Evolutionary conservation across 2,888 invertebrate species (phyloP).

Genomic region (Drosophila paranaensis): DNA sequence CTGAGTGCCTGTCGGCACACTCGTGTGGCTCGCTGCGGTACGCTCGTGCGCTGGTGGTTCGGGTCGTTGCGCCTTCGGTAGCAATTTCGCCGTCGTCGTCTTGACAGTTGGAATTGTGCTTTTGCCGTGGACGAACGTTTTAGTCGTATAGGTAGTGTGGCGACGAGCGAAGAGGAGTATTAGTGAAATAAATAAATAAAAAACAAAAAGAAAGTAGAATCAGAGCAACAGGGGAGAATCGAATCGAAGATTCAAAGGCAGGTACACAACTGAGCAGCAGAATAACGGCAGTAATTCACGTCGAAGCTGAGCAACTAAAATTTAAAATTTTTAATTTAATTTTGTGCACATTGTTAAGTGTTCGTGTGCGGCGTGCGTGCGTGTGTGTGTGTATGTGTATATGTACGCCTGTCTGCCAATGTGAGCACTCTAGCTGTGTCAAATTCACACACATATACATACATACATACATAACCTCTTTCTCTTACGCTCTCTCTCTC

Average conservation of each 20-base stretch:
- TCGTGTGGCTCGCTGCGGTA: neutral
- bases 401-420: conserved; percentile 10
- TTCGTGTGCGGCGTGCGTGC: conserved; percentile 31
- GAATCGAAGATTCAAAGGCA: conserved; percentile 22
- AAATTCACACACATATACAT: conserved; percentile 15
- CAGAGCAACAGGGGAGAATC: conserved; percentile 26
- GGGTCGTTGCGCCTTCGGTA: conserved; percentile 33
- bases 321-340: conserved; percentile 68
- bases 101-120: conserved; percentile 73
- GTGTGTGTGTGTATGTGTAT: conserved; percentile 26
- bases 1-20: conserved; percentile 8
- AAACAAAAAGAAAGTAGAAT: conserved; percentile 40
- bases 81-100: conserved; percentile 52
- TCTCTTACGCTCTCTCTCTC: neutral
- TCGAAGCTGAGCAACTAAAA: conserved; percentile 51
- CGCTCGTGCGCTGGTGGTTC: conserved; percentile 20
- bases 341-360: conserved; percentile 42
- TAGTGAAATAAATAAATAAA: conserved; percentile 8
- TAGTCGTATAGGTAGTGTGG: conserved; percentile 46
- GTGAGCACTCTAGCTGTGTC: conserved; percentile 22
- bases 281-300: conserved; percentile 37
- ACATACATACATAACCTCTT: conserved; percentile 8
- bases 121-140: conserved; percentile 60
- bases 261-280: conserved; percentile 31
- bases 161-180: conserved; percentile 37